Conservation (phyloP, 2,797 vertebrate genomes). For the Pseudochirops corinnae region DNA sequence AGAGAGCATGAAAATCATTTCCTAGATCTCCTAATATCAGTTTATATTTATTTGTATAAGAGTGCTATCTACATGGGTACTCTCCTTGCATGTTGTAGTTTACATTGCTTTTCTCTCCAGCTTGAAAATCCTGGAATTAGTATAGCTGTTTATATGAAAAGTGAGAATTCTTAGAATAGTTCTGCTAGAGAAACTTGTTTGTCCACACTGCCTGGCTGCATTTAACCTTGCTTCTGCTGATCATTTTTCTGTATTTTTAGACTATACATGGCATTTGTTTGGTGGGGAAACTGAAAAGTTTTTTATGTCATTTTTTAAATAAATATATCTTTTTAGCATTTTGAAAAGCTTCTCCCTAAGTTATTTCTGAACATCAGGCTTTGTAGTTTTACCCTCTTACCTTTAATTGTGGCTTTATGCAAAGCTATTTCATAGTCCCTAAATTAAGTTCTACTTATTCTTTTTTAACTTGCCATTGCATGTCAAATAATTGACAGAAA, state of each 20-base stretch:
- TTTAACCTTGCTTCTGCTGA: background rate
- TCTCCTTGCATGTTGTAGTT: fast-evolving
- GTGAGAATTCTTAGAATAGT: background rate
- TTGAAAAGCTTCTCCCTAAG: background rate
- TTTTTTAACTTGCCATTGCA: background rate
- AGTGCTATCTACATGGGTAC: fast-evolving
- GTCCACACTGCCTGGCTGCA: background rate
- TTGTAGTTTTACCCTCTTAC: background rate
- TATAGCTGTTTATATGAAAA: background rate
- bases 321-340: background rate
- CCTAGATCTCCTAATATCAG: background rate
- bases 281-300: background rate
- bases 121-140: fast-evolving
- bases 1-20: background rate
- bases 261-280: background rate
- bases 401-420: background rate
- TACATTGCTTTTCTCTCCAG: background rate
- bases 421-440: background rate
- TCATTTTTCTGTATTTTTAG: background rate
- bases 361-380: background rate
- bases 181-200: fast-evolving
- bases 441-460: background rate
- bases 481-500: background rate
- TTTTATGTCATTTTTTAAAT: background rate
- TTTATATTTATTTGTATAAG: background rate